Percentiles rank a stretch among this genome's conserved stretches.
Evolutionary conservation across 1,140 invertebrate genomes (phyloP).

Genomic region (Pseudomyrmex pallidus): DNA sequence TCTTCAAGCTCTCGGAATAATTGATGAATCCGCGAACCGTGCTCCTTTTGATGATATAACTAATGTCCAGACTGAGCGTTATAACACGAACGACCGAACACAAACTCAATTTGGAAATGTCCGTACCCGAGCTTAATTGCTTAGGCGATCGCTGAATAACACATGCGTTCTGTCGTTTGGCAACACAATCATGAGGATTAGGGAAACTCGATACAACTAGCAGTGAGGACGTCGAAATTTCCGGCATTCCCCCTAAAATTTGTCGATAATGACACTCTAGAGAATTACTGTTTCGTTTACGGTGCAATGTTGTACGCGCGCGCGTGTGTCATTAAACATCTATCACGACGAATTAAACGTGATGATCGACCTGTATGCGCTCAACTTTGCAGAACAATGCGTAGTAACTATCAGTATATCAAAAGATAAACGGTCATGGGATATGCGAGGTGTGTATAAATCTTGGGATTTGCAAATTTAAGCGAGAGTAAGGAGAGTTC

Average conservation of each 20-base stretch:
- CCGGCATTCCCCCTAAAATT: slow-evolving; percentile 25
- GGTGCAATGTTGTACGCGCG: neutral
- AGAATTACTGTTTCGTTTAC: slow-evolving; percentile 47
- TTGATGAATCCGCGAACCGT: slow-evolving; percentile 54
- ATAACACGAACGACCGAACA: slow-evolving; percentile 56
- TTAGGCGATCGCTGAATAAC: slow-evolving; percentile 71
- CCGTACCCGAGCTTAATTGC: slow-evolving; percentile 63
- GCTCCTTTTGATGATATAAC: slow-evolving; percentile 51
- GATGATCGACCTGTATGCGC: slow-evolving; percentile 8
- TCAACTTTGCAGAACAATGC: slow-evolving; percentile 35
- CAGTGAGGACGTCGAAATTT: slow-evolving; percentile 47
- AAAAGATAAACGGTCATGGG: slow-evolving; percentile 34
- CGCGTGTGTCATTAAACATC: neutral
- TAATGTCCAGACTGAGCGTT: slow-evolving; percentile 57
- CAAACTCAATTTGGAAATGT: slow-evolving; percentile 63
- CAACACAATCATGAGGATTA: slow-evolving; percentile 54
- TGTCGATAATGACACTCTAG: slow-evolving; percentile 32
- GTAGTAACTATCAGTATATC: slow-evolving; percentile 32
- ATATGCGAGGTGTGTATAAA: slow-evolving; percentile 28
- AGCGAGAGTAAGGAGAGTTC: slow-evolving; percentile 29
- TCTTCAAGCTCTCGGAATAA: slow-evolving; percentile 49
- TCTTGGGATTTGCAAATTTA: slow-evolving; percentile 41
- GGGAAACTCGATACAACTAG: slow-evolving; percentile 39
- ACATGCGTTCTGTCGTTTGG: slow-evolving; percentile 66
- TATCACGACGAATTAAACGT: slow-evolving; percentile 35